Conservation (phyloP, 2,888 invertebrate species). For the Dolomedes plantarius region DNA sequence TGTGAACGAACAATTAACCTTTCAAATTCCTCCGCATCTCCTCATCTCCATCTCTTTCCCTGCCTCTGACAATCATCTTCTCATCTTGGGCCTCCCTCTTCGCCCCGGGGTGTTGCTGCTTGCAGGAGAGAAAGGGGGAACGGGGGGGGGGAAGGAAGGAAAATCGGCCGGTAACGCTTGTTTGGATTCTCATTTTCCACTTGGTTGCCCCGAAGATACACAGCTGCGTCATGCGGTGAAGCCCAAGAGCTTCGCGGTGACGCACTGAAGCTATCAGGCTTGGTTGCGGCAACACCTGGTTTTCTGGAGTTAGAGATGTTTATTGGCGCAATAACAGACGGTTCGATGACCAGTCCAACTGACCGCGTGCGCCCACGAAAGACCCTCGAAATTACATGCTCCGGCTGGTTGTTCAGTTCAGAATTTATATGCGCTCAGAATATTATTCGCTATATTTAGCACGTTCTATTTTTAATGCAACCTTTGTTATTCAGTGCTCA, state of each 20-base stretch:
- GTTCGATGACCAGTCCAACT: slow-evolving; percentile 37
- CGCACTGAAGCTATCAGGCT: slow-evolving; percentile 45
- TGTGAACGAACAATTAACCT: slow-evolving; percentile 71
- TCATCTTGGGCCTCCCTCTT: slow-evolving; percentile 47
- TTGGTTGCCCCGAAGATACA: slow-evolving; percentile 40
- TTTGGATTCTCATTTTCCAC: slow-evolving; percentile 70
- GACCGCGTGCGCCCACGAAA: neutral
- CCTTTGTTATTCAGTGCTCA: too few species aligned
- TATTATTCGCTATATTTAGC: too few species aligned
- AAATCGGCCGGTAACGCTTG: slow-evolving; percentile 62
- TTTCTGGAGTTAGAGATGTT: slow-evolving; percentile 30
- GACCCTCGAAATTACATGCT: neutral
- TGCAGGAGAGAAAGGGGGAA: neutral
- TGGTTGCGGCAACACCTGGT: slow-evolving; percentile 47
- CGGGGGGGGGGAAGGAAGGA: slow-evolving; percentile 6
- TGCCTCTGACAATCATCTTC: slow-evolving; percentile 55
- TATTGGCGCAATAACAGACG: slow-evolving; percentile 64
- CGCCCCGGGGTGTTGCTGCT: slow-evolving; percentile 1
- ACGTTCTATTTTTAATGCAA: too few species aligned
- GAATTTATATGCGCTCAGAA: neutral
- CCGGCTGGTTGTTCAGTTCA: neutral
- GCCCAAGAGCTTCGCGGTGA: slow-evolving; percentile 19
- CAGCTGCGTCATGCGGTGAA: slow-evolving; percentile 52
- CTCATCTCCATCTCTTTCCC: slow-evolving; percentile 15
- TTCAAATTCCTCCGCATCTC: slow-evolving; percentile 41